Percentiles rank a stretch among this genome's conserved stretches.
Evolutionary conservation across 2,797 vertebrate genomes (phyloP).

Genomic region (Scolopax bukidnonensis): DNA sequence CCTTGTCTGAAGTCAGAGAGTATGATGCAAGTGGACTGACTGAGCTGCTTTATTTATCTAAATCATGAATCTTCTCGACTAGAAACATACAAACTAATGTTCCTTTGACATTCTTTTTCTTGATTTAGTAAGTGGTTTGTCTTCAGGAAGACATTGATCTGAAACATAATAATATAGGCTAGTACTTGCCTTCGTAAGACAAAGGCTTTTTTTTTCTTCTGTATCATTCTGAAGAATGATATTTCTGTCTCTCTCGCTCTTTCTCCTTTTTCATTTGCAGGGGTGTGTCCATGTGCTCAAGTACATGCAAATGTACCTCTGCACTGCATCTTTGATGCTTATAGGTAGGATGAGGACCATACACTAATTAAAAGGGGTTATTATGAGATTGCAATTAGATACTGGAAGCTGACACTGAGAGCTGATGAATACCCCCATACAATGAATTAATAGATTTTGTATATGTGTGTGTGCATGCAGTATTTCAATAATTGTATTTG

Average conservation of each 20-base stretch:
- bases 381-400: neutral
- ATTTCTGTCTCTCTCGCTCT: neutral
- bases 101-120: neutral
- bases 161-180: neutral
- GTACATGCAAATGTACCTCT: accelerated
- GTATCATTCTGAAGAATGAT: neutral
- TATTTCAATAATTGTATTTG: neutral
- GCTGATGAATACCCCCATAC: neutral
- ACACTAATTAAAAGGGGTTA: neutral
- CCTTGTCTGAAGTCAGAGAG: neutral
- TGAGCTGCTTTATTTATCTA: neutral
- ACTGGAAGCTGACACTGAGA: neutral
- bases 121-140: neutral
- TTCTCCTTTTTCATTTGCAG: neutral
- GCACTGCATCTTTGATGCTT: neutral
- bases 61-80: neutral
- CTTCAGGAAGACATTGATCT: neutral
- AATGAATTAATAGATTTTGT: neutral
- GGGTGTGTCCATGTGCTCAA: neutral
- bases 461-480: neutral
- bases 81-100: neutral
- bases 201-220: neutral
- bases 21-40: neutral
- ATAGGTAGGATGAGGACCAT: neutral
- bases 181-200: neutral